Percentiles rank a stretch among this genome's conserved stretches.
These are phyloP conservation scores for Oligia strigilis DNA, from an alignment of 2,888 invertebrate genomes.

Conservation along the genomic window DNA sequence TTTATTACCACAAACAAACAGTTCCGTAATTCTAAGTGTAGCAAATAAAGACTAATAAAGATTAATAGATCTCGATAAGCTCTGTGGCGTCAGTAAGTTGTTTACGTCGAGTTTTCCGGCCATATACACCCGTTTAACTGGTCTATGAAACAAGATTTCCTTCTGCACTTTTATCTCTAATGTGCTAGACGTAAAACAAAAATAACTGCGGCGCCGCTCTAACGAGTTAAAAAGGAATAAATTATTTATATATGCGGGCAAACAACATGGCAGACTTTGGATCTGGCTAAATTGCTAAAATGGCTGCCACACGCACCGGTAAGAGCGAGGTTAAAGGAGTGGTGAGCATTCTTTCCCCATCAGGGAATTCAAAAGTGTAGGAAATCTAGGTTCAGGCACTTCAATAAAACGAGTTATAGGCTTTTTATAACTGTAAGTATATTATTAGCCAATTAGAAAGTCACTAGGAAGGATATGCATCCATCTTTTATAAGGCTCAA, in stretches of 20 bases:
- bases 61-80: conserved; percentile 27
- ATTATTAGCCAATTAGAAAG: no score
- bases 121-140: conserved; percentile 37
- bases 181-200: conserved; percentile 43
- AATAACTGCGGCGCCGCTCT: conserved; percentile 54
- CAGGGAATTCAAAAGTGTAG: neutral
- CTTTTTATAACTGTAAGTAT: no score
- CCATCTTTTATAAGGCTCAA: no score
- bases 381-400: no score
- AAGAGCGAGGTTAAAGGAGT: neutral
- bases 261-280: neutral
- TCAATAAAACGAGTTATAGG: no score
- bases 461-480: no score
- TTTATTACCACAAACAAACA: conserved; percentile 20
- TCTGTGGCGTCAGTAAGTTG: conserved; percentile 36
- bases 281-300: neutral
- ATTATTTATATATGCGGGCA: conserved; percentile 32
- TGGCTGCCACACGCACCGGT: neutral
- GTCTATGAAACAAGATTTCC: conserved; percentile 52
- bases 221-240: conserved; percentile 40
- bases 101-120: conserved; percentile 37
- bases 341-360: neutral
- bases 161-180: conserved; percentile 52
- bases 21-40: conserved; percentile 9
- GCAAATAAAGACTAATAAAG: conserved; percentile 20